Conservation (phyloP, 2,888 invertebrate genomes). For the Nephrotoma flavescens region DNA sequence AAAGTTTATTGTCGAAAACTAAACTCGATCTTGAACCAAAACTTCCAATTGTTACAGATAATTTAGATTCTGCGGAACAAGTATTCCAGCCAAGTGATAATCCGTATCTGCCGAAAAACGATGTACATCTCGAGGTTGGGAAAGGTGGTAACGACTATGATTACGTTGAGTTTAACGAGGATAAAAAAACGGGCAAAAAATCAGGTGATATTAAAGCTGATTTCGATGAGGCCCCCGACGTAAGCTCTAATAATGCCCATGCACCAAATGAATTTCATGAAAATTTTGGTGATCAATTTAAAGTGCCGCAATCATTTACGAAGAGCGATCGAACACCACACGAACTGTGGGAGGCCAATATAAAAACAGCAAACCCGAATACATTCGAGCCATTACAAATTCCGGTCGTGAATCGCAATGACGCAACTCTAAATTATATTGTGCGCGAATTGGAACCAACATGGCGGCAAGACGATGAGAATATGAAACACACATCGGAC, state of each 20-base stretch:
- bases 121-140: constrained; percentile 13
- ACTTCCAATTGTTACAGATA: neutral
- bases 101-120: constrained; percentile 12
- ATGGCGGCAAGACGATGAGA: constrained; percentile 8
- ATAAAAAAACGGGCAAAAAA: neutral
- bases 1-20: neutral
- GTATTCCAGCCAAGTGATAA: constrained; percentile 10
- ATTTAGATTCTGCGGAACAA: neutral
- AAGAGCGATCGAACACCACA: neutral
- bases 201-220: neutral
- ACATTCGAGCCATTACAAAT: neutral
- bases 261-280: constrained; percentile 8
- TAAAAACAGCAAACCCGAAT: neutral
- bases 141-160: constrained; percentile 11
- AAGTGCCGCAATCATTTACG: neutral
- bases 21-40: neutral
- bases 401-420: neutral
- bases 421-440: constrained; percentile 4
- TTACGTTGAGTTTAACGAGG: constrained; percentile 9
- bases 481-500: constrained; percentile 7
- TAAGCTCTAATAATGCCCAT: neutral
- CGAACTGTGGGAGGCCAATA: constrained; percentile 7
- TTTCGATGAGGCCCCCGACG: constrained; percentile 3
- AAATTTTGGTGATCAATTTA: neutral
- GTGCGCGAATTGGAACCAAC: constrained; percentile 11